Conservation (phyloP, 2,113 vertebrate genomes). For the Epinephelus moara region DNA sequence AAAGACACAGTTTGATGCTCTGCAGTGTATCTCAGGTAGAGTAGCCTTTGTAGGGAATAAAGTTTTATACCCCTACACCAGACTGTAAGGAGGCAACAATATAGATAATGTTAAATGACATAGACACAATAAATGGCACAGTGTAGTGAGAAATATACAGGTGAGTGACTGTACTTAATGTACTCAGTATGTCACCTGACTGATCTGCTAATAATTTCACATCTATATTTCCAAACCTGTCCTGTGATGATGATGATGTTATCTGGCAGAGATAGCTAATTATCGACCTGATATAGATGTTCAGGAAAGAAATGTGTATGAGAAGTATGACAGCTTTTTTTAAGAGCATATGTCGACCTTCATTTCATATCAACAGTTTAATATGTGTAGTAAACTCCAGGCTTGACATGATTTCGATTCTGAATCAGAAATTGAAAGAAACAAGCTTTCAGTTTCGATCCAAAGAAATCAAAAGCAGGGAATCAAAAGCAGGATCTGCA, state of each 20-base stretch:
- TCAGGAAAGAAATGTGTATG: not conserved
- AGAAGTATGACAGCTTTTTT: not conserved
- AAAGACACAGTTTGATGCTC: slow-evolving; percentile 22
- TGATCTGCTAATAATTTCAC: too few relatives aligned
- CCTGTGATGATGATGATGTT: not conserved
- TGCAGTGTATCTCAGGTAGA: slow-evolving; percentile 16
- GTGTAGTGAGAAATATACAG: not conserved
- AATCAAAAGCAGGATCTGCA: too few relatives aligned
- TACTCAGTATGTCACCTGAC: too few relatives aligned
- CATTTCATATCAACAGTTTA: not conserved
- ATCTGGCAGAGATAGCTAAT: not conserved
- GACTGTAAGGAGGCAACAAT: slow-evolving; percentile 4
- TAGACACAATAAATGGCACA: not conserved
- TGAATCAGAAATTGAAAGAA: too few relatives aligned
- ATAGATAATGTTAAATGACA: slow-evolving; percentile 9
- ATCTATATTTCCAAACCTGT: too few relatives aligned
- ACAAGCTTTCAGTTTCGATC: too few relatives aligned
- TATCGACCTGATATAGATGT: not conserved
- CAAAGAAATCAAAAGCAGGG: too few relatives aligned
- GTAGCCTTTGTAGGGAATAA: slow-evolving; percentile 24
- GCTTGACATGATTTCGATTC: too few relatives aligned
- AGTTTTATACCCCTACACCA: slow-evolving; percentile 4
- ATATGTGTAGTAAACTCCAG: not conserved
- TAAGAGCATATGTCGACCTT: not conserved
- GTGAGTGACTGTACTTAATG: too few relatives aligned